Conservation (phyloP, 2,888 invertebrate species). For the Zygaena filipendulae region DNA sequence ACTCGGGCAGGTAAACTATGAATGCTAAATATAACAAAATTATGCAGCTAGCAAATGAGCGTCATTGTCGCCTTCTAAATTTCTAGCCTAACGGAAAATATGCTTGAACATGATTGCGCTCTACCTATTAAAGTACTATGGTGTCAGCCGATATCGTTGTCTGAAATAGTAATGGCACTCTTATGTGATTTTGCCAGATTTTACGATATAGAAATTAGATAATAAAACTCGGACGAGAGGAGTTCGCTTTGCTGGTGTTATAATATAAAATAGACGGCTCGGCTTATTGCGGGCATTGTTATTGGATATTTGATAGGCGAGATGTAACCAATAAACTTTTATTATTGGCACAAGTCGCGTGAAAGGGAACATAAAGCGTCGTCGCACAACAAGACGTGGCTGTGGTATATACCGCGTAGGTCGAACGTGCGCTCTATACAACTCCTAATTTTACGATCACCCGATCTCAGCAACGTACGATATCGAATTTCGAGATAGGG, state of each 20-base stretch:
- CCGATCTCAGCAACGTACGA: constrained; percentile 40
- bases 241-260: constrained; percentile 15
- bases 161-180: too few relatives aligned
- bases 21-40: too few relatives aligned
- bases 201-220: constrained; percentile 27
- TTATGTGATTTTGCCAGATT: too few relatives aligned
- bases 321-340: constrained; percentile 51
- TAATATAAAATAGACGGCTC: constrained; percentile 35
- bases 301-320: constrained; percentile 52
- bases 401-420: constrained; percentile 11
- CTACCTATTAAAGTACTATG: too few relatives aligned
- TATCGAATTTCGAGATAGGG: constrained; percentile 57
- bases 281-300: constrained; percentile 39
- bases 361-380: constrained; percentile 30
- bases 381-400: too few relatives aligned
- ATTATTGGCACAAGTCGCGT: constrained; percentile 45
- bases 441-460: constrained; percentile 56
- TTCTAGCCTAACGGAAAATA: too few relatives aligned
- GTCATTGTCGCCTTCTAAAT: too few relatives aligned
- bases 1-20: too few relatives aligned
- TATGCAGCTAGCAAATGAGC: too few relatives aligned
- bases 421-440: constrained; percentile 15
- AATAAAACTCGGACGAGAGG: constrained; percentile 32
- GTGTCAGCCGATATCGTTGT: too few relatives aligned
- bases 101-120: too few relatives aligned